Percentiles rank a stretch among this genome's conserved stretches.
phyloP scores from a whole-genome alignment of 2,888 invertebrate genomes.

The Tryphoninae sp. region DNA sequence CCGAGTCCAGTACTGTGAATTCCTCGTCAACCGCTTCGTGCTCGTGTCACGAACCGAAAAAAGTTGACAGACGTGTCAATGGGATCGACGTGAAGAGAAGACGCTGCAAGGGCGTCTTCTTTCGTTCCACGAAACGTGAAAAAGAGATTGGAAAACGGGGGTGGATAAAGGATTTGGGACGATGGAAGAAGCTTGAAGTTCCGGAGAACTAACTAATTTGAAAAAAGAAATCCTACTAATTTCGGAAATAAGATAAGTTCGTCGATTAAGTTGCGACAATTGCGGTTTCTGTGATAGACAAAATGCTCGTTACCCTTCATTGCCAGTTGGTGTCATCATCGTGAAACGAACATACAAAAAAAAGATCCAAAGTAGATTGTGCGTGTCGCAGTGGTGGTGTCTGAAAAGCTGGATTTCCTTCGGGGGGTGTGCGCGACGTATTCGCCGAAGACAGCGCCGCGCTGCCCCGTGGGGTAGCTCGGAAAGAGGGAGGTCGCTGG shows the following conservation, averaged over 20 bases:
- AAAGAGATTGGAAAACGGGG: too few species aligned
- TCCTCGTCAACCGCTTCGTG: slow-evolving; percentile 47
- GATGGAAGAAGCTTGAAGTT: too few species aligned
- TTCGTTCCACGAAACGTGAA: too few species aligned
- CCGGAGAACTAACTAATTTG: too few species aligned
- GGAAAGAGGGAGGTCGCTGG: slow-evolving; percentile 34
- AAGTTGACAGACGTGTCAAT: not conserved
- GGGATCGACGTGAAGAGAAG: not conserved
- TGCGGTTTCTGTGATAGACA: too few species aligned
- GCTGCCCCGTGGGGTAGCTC: slow-evolving; percentile 56
- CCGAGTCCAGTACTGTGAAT: slow-evolving; percentile 49
- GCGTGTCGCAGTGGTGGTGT: slow-evolving; percentile 28
- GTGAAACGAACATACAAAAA: not conserved
- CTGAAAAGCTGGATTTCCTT: slow-evolving; percentile 17
- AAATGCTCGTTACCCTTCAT: too few species aligned
- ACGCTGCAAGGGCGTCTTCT: not conserved
- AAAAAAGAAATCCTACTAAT: too few species aligned
- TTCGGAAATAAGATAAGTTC: too few species aligned
- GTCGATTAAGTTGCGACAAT: too few species aligned
- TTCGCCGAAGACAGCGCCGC: slow-evolving; percentile 13
- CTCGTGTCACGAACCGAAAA: not conserved
- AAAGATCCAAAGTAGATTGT: not conserved
- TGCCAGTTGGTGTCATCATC: not conserved
- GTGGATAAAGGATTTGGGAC: too few species aligned
- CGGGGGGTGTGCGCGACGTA: slow-evolving; percentile 43